A percentile compares a stretch with the other conserved stretches of the same genome.
These are phyloP conservation scores for Numenius arquata DNA, from an alignment of 2,113 vertebrate species.

Conservation along the genomic window DNA sequence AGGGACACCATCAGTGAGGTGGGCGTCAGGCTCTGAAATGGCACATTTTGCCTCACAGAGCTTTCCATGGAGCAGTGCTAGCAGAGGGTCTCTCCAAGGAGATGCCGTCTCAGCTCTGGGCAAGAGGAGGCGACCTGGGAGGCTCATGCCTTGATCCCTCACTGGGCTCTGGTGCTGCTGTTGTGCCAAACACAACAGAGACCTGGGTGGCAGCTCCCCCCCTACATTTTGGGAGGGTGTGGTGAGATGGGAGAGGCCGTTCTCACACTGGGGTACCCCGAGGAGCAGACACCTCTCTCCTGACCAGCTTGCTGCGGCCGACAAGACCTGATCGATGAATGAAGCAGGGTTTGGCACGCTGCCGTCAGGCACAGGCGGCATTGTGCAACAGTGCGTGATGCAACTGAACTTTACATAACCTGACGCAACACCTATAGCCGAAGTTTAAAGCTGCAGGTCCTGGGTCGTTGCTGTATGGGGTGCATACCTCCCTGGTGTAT, in stretches of 20 bases:
- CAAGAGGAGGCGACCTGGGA: background rate
- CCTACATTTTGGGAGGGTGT: background rate
- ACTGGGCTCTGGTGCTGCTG: background rate
- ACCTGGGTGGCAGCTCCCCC: background rate
- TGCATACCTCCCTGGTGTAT: background rate
- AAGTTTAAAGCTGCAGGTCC: conserved; percentile 45
- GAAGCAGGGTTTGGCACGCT: conserved; percentile 28
- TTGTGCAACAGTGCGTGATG: conserved; percentile 59
- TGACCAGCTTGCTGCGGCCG: background rate
- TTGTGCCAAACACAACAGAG: background rate
- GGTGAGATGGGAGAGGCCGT: background rate
- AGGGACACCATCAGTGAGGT: background rate
- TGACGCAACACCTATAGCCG: conserved; percentile 50
- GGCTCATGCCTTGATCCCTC: background rate
- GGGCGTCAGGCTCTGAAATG: background rate
- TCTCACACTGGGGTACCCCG: background rate
- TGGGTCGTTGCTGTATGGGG: background rate
- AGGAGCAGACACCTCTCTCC: background rate
- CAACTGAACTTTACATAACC: conserved; percentile 71
- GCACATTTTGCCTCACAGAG: background rate
- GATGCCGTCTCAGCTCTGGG: background rate
- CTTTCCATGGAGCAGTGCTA: fast-evolving
- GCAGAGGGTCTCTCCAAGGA: background rate
- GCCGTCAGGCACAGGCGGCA: background rate
- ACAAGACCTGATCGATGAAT: conserved; percentile 26